Conservation (phyloP, 2,888 invertebrate genomes). For the Melangyna quadrimaculata region DNA sequence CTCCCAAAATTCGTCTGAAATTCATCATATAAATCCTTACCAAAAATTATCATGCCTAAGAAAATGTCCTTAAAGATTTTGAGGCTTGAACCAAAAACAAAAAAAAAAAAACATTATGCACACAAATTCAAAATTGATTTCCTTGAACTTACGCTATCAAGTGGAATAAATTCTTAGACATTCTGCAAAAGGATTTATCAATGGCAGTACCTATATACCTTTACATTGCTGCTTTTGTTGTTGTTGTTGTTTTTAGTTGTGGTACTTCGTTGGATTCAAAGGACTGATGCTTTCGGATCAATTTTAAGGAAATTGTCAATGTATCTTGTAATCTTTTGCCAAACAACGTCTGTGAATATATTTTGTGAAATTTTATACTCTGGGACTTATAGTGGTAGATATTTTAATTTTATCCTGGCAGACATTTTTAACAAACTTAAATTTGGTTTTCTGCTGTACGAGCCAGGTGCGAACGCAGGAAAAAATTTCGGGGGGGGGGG, state of each 20-base stretch:
- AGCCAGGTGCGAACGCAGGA: no score
- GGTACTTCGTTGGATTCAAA: background rate
- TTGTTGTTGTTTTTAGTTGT: background rate
- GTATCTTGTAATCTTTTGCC: slow-evolving; percentile 2
- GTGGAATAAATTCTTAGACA: slow-evolving; percentile 47
- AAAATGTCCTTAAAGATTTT: background rate
- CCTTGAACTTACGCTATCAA: slow-evolving; percentile 42
- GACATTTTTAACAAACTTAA: no score
- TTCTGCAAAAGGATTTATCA: slow-evolving; percentile 60
- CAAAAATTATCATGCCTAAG: background rate
- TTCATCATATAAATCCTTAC: background rate
- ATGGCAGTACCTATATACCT: background rate
- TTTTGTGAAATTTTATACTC: background rate
- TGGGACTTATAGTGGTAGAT: background rate
- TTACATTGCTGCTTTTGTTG: background rate
- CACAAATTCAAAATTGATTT: slow-evolving; percentile 57
- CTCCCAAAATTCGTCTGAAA: background rate
- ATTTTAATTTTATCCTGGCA: no score
- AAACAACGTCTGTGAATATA: background rate
- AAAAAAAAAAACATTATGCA: slow-evolving; percentile 19
- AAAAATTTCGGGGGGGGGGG: no score
- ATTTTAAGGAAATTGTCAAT: slow-evolving; percentile 17
- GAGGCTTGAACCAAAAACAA: background rate
- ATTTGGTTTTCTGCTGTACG: no score
- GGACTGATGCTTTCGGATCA: background rate